These are phyloP conservation scores for Microcebus tavaratra DNA, from an alignment of 2,113 vertebrate genomes.

Conservation along the genomic window DNA sequence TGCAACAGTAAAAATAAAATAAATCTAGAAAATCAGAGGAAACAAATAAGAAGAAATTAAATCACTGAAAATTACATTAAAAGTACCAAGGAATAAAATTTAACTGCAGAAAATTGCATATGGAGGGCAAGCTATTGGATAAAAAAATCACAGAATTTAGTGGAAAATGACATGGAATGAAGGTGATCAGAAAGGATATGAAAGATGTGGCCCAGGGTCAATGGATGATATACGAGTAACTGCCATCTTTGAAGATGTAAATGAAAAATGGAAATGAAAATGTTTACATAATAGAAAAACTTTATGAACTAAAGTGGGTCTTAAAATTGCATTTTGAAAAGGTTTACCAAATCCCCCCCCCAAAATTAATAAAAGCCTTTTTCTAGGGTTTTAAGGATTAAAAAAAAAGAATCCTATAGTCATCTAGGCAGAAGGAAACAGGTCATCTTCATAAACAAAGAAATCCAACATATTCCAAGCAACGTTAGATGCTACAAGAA, in stretches of 20 bases:
- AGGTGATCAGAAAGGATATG: background rate
- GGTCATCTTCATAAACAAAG: conserved; percentile 9
- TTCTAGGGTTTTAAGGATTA: background rate
- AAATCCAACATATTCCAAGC: background rate
- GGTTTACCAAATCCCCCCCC: background rate
- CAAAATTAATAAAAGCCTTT: background rate
- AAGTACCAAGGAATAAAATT: background rate
- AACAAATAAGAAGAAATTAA: background rate
- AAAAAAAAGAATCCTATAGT: background rate
- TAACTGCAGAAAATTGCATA: background rate
- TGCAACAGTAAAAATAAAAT: background rate
- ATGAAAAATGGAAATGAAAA: conserved; percentile 13
- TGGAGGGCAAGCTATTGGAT: background rate
- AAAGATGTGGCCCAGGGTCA: background rate
- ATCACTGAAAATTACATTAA: background rate
- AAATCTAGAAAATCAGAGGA: conserved; percentile 1
- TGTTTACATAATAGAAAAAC: background rate
- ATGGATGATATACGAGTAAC: background rate
- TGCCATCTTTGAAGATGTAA: conserved; percentile 4
- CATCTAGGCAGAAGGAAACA: background rate
- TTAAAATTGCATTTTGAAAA: conserved; percentile 43
- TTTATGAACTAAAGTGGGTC: background rate
- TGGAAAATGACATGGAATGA: background rate
- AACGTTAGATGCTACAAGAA: background rate
- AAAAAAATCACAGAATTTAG: background rate